phyloP scores from a whole-genome alignment of 1,140 invertebrate genomes.

The Sminthurides bifidus region DNA sequence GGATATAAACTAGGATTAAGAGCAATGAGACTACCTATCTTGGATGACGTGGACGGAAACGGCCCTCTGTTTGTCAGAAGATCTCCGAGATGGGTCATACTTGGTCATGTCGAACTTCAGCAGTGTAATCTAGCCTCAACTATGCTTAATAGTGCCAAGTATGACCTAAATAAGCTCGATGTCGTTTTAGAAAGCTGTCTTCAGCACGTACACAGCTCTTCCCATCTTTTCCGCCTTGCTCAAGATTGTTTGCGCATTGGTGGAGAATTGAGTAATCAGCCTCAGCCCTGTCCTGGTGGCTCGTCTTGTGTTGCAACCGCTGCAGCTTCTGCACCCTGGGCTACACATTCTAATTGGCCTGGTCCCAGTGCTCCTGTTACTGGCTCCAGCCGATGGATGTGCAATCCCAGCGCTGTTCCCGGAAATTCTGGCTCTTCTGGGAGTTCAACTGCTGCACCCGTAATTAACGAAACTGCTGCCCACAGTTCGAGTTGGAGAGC shows the following conservation, averaged over 20 bases:
- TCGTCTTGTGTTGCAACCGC: no score
- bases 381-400: neutral
- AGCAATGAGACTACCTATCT: slow-evolving; percentile 54
- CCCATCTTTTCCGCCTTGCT: slow-evolving; percentile 68
- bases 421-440: neutral
- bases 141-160: slow-evolving; percentile 60
- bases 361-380: slow-evolving; percentile 35
- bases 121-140: slow-evolving; percentile 68
- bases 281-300: slow-evolving; percentile 48
- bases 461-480: no score
- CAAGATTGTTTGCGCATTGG: slow-evolving; percentile 69
- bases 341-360: no score
- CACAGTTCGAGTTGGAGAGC: neutral
- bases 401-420: neutral
- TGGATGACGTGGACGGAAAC: slow-evolving; percentile 49
- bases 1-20: slow-evolving; percentile 54
- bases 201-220: slow-evolving; percentile 65
- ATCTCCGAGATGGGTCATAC: slow-evolving; percentile 54
- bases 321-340: no score
- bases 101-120: slow-evolving; percentile 65
- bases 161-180: slow-evolving; percentile 53
- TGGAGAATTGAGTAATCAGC: neutral
- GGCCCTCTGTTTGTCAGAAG: slow-evolving; percentile 33
- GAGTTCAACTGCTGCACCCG: no score
- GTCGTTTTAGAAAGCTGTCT: slow-evolving; percentile 63